Base-by-base conservation (phyloP, 2,888 invertebrate genomes). In the Sarcophaga subvicina region DNA sequence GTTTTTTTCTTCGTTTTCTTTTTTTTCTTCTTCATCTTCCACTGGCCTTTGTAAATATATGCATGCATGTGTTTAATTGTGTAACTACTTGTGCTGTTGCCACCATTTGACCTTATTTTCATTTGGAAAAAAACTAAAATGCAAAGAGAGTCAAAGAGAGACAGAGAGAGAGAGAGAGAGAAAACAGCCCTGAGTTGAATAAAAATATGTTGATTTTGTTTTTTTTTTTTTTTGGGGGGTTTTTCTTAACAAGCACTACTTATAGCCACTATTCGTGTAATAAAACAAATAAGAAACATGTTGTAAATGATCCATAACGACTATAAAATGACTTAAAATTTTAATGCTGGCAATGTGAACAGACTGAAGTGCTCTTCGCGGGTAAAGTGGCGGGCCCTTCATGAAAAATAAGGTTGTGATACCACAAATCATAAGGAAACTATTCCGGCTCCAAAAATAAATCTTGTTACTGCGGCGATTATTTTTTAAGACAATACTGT, bases 101-200 rank as follows among this genome's bases (percentile, higher is more conserved):
- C 49, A 71, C 22, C 71, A 67, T 67, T 80, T 85, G 85, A 78
- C 81, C 78, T 72, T 78, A 75, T 73, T 81, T 81, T 75, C 17
- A 17, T 54, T 54, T 17, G 45, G 76, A 49, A 27, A 27, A 45
- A 45, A 45, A 17, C 4, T 54, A 59, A 59, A 62, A 62, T 62
- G 4, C 10, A 62, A 62, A 22, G 1, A 20, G 62, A 22, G 5
- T 5, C 10, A 11, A 6, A 22, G 62, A 14, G 10, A n/a, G 8
- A n/a, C 12, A 14, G n/a, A 59, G 3, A 62, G n/a, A 25, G 14
- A 10, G 11, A 54, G 59, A 45, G 10, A 20, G 17, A 45, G 22
- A 8, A 8, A 37, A 63, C 10, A 54, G 4, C 25, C 49, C 3
- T n/a, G 11, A 25, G 27, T 10, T 22, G 12, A 22, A 54, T 12